Evolutionary conservation across 1,140 invertebrate species (phyloP).

Genomic region (Pseudomyrmex dendroicus): DNA sequence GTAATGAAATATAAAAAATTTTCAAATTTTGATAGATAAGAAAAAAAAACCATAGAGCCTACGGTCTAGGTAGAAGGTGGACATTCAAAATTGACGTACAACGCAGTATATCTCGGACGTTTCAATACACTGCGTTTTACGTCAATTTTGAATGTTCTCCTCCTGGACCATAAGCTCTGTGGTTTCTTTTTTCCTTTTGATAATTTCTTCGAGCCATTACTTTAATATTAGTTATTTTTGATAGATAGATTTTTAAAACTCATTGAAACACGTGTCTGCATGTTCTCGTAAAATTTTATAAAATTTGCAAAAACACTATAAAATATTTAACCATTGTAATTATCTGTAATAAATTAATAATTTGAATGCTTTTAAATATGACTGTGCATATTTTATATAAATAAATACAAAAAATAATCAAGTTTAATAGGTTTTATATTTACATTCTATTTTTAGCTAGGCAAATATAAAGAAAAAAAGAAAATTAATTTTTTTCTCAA

Average conservation of each 20-base stretch:
- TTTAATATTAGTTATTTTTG: neutral
- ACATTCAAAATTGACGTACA: too few species aligned
- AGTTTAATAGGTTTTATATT: constrained; percentile 17
- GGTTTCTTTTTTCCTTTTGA: too few species aligned
- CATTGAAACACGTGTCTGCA: neutral
- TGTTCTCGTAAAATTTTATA: neutral
- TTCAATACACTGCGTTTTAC: too few species aligned
- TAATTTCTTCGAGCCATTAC: too few species aligned
- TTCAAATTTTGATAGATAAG: neutral
- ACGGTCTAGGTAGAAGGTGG: too few species aligned
- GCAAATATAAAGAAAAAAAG: too few species aligned
- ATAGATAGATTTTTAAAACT: neutral
- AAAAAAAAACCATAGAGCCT: too few species aligned
- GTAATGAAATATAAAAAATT: neutral
- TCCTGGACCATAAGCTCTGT: too few species aligned
- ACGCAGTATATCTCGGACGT: too few species aligned
- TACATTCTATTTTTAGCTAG: neutral
- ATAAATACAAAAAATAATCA: constrained; percentile 7
- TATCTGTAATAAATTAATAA: neutral
- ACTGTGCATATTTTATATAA: neutral
- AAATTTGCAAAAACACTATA: constrained; percentile 9
- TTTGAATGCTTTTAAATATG: constrained; percentile 1
- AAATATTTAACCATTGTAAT: constrained; percentile 23
- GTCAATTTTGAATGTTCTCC: too few species aligned
- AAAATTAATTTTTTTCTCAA: too few species aligned